A percentile compares a stretch with the other conserved stretches of the same genome.
Conservation (phyloP, 2,797 vertebrate genomes). For the Luscinia megarhynchos region DNA sequence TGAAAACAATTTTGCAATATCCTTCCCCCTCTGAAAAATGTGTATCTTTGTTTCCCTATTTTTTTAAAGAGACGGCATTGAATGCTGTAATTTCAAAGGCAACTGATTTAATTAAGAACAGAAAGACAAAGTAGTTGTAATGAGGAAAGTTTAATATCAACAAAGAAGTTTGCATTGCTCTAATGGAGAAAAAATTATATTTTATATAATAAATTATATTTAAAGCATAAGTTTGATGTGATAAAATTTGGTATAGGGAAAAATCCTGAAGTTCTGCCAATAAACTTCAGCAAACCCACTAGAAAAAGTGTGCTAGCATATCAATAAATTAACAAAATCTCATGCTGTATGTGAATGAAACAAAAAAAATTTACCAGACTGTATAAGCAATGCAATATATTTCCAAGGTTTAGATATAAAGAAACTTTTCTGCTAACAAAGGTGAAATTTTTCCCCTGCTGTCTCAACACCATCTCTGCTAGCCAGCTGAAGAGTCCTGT, state of each 20-base stretch:
- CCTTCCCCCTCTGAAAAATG: background rate
- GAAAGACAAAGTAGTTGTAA: background rate
- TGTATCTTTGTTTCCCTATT: background rate
- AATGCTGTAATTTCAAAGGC: background rate
- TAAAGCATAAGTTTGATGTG: background rate
- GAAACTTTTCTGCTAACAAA: background rate
- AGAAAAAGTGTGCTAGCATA: background rate
- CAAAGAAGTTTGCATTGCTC: background rate
- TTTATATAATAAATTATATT: background rate
- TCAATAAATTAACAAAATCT: background rate
- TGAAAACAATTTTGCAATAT: constrained; percentile 59
- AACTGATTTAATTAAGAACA: background rate
- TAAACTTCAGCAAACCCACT: background rate
- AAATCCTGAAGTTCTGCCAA: background rate
- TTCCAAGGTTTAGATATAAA: background rate
- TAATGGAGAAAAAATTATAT: background rate
- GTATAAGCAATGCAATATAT: background rate
- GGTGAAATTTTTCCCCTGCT: background rate
- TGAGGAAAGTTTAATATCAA: background rate
- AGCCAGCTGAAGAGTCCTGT: constrained; percentile 53
- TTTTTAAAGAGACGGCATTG: constrained; percentile 2
- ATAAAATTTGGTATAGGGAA: background rate
- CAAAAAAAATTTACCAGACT: background rate
- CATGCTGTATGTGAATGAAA: background rate
- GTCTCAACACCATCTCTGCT: constrained; percentile 17